Evolutionary conservation across 2,797 vertebrate genomes (phyloP).

Genomic region (Hipposideros larvatus): DNA sequence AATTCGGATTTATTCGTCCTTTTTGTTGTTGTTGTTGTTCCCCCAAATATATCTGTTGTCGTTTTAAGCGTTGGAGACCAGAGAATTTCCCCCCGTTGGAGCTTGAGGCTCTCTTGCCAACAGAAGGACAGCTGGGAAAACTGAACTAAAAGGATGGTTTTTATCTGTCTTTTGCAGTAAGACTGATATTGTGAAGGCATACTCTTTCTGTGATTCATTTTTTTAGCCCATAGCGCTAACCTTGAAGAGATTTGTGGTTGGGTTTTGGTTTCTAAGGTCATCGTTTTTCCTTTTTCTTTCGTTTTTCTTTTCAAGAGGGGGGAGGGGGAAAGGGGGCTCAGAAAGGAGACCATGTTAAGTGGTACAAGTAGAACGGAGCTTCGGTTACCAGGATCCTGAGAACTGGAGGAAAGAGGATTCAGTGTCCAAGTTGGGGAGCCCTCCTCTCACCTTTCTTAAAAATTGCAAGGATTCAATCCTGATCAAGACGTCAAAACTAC

Average conservation of each 20-base stretch:
- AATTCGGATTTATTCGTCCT: slow-evolving; percentile 63
- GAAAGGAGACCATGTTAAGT: slow-evolving; percentile 74
- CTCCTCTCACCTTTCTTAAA: slow-evolving; percentile 48
- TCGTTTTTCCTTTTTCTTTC: slow-evolving; percentile 67
- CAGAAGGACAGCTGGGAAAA: slow-evolving; percentile 82
- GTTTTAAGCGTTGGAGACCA: slow-evolving; percentile 66
- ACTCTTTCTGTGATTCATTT: slow-evolving; percentile 67
- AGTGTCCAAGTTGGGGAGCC: slow-evolving; percentile 72
- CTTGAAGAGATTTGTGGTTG: slow-evolving; percentile 76
- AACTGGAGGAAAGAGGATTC: slow-evolving; percentile 61
- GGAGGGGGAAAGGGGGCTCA: not conserved
- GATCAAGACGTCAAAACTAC: slow-evolving; percentile 57
- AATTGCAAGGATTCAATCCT: slow-evolving; percentile 39
- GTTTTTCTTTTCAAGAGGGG: not conserved
- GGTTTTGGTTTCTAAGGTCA: slow-evolving; percentile 77
- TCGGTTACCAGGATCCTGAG: slow-evolving; percentile 80
- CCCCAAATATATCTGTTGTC: slow-evolving; percentile 65
- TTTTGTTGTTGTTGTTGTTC: not conserved
- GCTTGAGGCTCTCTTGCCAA: slow-evolving; percentile 66
- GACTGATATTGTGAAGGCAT: slow-evolving; percentile 72
- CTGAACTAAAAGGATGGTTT: slow-evolving; percentile 77
- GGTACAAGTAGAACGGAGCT: slow-evolving; percentile 60
- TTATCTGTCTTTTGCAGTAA: slow-evolving; percentile 73
- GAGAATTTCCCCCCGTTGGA: slow-evolving; percentile 55
- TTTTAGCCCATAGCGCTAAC: slow-evolving; percentile 57